phyloP scores from a whole-genome alignment of 2,113 vertebrate genomes.

The Varanus salvator region DNA sequence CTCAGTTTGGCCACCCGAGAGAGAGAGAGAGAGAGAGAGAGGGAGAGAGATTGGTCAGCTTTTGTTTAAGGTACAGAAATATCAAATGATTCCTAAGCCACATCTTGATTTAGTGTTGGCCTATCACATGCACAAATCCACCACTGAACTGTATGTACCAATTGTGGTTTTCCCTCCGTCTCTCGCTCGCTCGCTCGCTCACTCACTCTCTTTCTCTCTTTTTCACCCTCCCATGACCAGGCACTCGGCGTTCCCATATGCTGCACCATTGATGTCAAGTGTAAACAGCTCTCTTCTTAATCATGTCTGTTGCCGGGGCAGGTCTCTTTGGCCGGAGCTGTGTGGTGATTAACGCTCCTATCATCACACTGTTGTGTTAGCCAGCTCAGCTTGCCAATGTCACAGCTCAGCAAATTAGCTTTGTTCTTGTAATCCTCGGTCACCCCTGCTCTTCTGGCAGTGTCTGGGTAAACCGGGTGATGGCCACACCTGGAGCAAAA shows the following conservation, averaged over 20 bases:
- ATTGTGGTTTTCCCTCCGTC: neutral
- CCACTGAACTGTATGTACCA: neutral
- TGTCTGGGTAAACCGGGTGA: slow-evolving; percentile 55
- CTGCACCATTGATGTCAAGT: fast-evolving
- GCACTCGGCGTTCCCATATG: neutral
- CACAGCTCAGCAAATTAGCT: slow-evolving; percentile 10
- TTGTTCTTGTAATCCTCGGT: neutral
- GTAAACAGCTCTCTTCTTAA: neutral
- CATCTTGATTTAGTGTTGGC: neutral
- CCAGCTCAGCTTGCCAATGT: neutral
- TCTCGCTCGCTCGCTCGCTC: neutral
- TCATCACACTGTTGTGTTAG: fast-evolving
- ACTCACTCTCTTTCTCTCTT: neutral
- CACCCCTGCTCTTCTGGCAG: slow-evolving; percentile 52
- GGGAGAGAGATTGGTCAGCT: too few relatives aligned
- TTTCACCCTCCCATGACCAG: neutral
- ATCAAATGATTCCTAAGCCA: neutral
- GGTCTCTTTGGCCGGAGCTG: neutral
- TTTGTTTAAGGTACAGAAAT: neutral
- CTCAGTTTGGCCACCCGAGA: too few relatives aligned
- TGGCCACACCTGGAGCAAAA: slow-evolving; percentile 49
- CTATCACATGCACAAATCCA: neutral
- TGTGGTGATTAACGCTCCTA: neutral
- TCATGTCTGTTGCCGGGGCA: neutral
- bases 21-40: too few relatives aligned